Evolutionary conservation across 2,113 vertebrate species (phyloP), one percentile per base, ranked within the genome.

Genomic region (Ceuthmochares aereus): DNA sequence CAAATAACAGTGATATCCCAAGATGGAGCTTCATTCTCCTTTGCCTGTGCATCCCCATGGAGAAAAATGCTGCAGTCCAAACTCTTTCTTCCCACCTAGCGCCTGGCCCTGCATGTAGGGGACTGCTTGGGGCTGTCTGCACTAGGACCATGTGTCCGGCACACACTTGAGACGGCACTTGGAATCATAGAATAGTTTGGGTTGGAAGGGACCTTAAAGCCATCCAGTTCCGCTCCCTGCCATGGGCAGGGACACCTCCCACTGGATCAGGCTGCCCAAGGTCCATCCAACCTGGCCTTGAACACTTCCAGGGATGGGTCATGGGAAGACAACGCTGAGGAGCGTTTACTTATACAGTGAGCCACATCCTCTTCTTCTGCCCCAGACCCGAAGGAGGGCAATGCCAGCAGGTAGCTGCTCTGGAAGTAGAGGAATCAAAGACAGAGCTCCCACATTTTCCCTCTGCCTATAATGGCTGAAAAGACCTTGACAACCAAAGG

Each of bases 11-110:
- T 3, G 43, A 32, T 25, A 68, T 7, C 63, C 21, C 8, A 32
- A 64, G 34, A 23, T 3, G 37, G 11, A 90, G 14, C 58, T 56
- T 54, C 43, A 25, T 9, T 30, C 8, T 5, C 47, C 15, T 14
- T 37, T 60, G 58, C 17, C 68, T 45, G 21, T 32, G 49, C 40
- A 26, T 9, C n/a, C 21, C 36, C n/a, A 12, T 2, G 22, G 55
- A 87, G 40, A 36, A 52, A 59, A 69, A 40, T 1, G 21, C 45
- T 60, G 80, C 54, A 56, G 67, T 42, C 14, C 18, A 84, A 52
- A 26, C 27, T 12, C 12, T 11, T 54, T 36, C 77, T n/a, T 19
- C 37, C 30, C 0, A 0, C 8, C 17, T 66, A 47, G 64, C 2
- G 0, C n/a, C 66, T 16, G 42, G 19, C 36, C 45, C 74, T 45